Evolutionary conservation across 2,888 invertebrate genomes (phyloP), one percentile per base, ranked within the genome.

Genomic region (Hofmannophila pseudospretella): DNA sequence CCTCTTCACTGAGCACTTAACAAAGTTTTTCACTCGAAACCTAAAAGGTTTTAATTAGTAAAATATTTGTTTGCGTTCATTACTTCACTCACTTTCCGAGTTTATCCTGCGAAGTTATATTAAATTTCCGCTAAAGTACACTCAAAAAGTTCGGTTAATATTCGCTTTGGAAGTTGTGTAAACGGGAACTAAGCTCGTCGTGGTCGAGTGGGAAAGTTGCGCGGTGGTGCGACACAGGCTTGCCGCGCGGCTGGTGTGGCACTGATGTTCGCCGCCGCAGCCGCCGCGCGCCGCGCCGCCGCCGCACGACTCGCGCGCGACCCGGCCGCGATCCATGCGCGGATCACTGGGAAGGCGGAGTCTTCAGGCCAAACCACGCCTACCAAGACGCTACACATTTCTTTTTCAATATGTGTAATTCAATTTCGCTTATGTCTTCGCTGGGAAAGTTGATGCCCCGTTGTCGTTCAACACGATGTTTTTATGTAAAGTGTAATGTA

Each of bases 341-440:
- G 78, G 59, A 51, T 69, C 71, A 62, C 68, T 61, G 59, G 52
- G 81, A 71, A 80, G 85, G 85, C 78, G 85, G 84, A 80, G 84
- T 73, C 75, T 76, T 75, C 46, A 32, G 38, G 49, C 59, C 54
- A 75, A 80, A 77, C 84, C 85, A 82, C 85, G 85, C 85, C 86
- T 80, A 82, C 85, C 71, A 81, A 86, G 86, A 66, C 81, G 82
- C 84, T 84, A 77, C 85, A 86, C 85, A 84, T 85, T 86, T 85
- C 85, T 85, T 85, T 86, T 86, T 86, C 86, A 85, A 86, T 86
- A 86, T 84, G 84, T 86, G 86, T 86, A 85, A 85, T 86, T 86
- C 86, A 85, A 85, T 86, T 86, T 85, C 82, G 84, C 84, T 85
- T 86, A 85, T 85, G 86, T 85, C 86, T 86, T 86, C 81, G 85